phyloP scores from a whole-genome alignment of 2,113 vertebrate species.

The Pomatorhinus ruficollis region DNA sequence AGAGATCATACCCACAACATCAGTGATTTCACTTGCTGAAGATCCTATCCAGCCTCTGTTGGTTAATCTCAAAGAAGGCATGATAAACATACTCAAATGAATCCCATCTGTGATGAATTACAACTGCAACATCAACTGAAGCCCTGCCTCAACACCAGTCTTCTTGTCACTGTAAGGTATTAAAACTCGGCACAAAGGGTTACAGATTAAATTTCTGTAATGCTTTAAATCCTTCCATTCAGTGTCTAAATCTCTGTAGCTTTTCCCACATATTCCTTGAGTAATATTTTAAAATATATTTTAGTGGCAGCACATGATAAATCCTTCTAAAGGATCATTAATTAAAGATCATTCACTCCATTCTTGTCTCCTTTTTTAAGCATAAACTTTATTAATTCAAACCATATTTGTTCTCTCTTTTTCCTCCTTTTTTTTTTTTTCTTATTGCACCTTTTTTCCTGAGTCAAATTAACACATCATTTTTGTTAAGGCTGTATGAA shows the following conservation, averaged over 20 bases:
- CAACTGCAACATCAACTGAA: neutral
- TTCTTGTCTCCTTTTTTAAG: neutral
- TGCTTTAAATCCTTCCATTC: neutral
- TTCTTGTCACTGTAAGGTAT: neutral
- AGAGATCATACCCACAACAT: neutral
- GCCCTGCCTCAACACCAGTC: neutral
- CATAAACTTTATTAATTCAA: neutral
- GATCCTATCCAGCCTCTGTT: neutral
- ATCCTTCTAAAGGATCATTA: neutral
- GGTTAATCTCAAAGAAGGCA: neutral
- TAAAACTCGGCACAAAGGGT: neutral
- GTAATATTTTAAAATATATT: neutral
- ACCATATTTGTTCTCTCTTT: neutral
- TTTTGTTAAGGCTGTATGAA: neutral
- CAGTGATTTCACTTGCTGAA: neutral
- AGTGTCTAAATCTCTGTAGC: neutral
- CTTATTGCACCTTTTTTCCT: neutral
- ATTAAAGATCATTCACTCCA: neutral
- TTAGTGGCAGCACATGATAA: neutral
- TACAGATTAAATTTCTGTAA: slow-evolving; percentile 24
- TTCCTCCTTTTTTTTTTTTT: neutral
- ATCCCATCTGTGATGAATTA: neutral
- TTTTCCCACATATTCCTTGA: neutral
- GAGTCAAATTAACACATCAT: neutral
- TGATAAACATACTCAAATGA: neutral